Conservation (phyloP, 2,888 invertebrate genomes). For the Proisotoma minuta region DNA sequence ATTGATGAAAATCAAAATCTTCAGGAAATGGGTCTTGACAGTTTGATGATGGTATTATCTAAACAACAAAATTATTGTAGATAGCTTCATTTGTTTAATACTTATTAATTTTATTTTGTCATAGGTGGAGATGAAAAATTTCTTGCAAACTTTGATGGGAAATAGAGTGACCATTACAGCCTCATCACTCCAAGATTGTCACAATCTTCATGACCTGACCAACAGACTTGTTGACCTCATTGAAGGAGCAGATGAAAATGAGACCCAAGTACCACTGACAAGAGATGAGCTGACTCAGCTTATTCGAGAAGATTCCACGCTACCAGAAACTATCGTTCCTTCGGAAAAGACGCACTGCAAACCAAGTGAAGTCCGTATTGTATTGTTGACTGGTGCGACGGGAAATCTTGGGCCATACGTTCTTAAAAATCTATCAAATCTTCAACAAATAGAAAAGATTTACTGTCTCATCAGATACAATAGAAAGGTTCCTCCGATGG, state of each 20-base stretch:
- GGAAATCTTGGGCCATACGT: constrained; percentile 36
- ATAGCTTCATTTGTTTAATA: too few relatives aligned
- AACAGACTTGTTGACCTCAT: not conserved
- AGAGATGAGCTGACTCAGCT: not conserved
- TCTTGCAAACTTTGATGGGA: constrained; percentile 30
- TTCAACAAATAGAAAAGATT: constrained; percentile 17
- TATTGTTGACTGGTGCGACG: constrained; percentile 37
- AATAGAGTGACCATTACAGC: constrained; percentile 29
- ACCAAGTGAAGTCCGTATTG: not conserved
- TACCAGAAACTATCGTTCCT: not conserved
- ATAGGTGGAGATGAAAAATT: constrained; percentile 36
- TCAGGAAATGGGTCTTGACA: constrained; percentile 28
- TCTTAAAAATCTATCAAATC: constrained; percentile 14
- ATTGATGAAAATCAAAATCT: constrained; percentile 31
- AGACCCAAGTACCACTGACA: not conserved
- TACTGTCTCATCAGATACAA: constrained; percentile 32
- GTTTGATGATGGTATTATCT: constrained; percentile 27
- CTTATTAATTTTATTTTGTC: too few relatives aligned
- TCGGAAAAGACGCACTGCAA: not conserved
- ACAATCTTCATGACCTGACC: not conserved
- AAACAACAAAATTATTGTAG: too few relatives aligned
- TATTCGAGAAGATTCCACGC: not conserved
- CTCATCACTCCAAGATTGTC: not conserved
- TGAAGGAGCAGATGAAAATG: not conserved
- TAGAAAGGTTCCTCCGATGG: constrained; percentile 14